A percentile compares a stretch with the other conserved stretches of the same genome.
phyloP scores from a whole-genome alignment of 2,888 invertebrate species.

The Eilema depressum region DNA sequence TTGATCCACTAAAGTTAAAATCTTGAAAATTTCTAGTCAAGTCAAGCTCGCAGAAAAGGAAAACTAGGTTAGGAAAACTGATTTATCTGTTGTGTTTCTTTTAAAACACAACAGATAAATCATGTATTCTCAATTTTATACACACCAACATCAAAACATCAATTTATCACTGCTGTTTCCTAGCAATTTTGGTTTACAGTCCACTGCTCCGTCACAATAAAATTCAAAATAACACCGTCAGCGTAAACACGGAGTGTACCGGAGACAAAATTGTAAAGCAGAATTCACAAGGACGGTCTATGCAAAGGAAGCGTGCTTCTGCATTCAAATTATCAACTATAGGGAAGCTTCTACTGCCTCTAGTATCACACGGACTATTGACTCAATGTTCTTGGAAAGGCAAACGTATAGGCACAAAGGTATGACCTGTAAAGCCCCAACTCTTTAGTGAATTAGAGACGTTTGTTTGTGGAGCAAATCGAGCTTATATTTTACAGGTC shows the following conservation, averaged over 20 bases:
- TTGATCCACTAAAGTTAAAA: too few relatives aligned
- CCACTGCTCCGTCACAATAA: slow-evolving; percentile 17
- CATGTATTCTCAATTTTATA: not conserved
- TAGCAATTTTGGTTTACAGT: slow-evolving; percentile 18
- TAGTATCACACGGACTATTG: slow-evolving; percentile 18
- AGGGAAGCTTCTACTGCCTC: not conserved
- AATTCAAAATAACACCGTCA: slow-evolving; percentile 17
- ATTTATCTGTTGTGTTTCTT: too few relatives aligned
- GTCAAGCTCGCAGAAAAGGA: not conserved
- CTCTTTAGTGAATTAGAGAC: not conserved
- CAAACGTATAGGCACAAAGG: not conserved
- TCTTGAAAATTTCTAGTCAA: not conserved
- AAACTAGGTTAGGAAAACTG: not conserved
- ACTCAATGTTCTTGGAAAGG: not conserved
- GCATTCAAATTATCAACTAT: slow-evolving; percentile 47
- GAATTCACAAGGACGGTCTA: slow-evolving; percentile 17
- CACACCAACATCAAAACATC: not conserved
- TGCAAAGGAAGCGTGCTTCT: slow-evolving; percentile 36
- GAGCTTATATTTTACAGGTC: not conserved
- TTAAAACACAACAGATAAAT: not conserved
- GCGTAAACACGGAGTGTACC: slow-evolving; percentile 18
- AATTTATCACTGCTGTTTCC: slow-evolving; percentile 7
- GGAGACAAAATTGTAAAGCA: slow-evolving; percentile 28
- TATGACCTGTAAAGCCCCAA: not conserved
- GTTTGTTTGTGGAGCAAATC: not conserved